Percentiles rank a stretch among this genome's conserved stretches.
These are phyloP conservation scores for Augiades crinisus DNA, from an alignment of 2,888 invertebrate species.

Conservation along the genomic window DNA sequence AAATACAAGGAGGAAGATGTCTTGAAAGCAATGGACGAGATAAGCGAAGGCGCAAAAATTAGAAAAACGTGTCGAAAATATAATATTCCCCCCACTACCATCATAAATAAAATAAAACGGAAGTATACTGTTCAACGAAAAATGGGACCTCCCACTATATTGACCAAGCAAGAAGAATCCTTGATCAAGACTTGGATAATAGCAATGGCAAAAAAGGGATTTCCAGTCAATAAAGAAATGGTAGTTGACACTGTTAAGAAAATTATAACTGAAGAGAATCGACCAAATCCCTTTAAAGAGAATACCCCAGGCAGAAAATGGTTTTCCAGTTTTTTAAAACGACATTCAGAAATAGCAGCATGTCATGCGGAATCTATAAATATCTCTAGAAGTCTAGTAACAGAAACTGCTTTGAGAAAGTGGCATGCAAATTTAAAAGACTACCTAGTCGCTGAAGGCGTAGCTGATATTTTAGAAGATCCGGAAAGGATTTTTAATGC, in stretches of 20 bases:
- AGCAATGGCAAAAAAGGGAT: constrained; percentile 23
- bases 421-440: constrained; percentile 31
- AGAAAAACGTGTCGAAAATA: too few relatives aligned
- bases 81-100: too few relatives aligned
- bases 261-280: constrained; percentile 21
- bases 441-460: constrained; percentile 29
- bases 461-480: constrained; percentile 31
- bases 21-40: constrained; percentile 26
- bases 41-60: too few relatives aligned
- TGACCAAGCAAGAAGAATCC: constrained; percentile 24
- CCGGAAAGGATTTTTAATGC: constrained; percentile 31
- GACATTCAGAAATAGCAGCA: constrained; percentile 17
- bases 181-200: neutral
- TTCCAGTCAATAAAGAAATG: constrained; percentile 21
- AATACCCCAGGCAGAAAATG: too few relatives aligned
- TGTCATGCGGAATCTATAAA: constrained; percentile 30
- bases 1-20: constrained; percentile 30
- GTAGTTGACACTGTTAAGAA: constrained; percentile 23
- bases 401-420: constrained; percentile 29
- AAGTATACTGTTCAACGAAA: too few relatives aligned
- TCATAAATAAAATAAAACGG: too few relatives aligned
- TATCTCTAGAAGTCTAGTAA: constrained; percentile 29
- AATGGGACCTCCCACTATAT: too few relatives aligned
- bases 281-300: constrained; percentile 27
- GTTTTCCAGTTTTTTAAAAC: constrained; percentile 25